Evolutionary conservation across 1,140 invertebrate species (phyloP).

Genomic region (Drosophila arizonae): DNA sequence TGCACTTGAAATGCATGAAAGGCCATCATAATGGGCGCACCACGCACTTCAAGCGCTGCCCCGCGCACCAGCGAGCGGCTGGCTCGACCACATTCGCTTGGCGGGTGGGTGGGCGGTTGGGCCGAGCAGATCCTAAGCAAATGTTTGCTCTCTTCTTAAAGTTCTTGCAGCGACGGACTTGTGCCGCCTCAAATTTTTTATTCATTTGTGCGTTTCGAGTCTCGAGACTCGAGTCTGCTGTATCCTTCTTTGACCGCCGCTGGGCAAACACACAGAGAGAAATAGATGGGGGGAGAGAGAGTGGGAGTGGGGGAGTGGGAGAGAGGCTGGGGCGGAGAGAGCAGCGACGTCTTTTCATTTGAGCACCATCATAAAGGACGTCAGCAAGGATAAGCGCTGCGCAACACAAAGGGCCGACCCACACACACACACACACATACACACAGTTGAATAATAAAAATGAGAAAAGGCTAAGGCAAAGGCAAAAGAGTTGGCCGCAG

Average conservation of each 20-base stretch:
- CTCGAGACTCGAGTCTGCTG: slow-evolving; percentile 12
- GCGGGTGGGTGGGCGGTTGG: neutral
- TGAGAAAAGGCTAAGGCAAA: slow-evolving; percentile 22
- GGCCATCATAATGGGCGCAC: slow-evolving; percentile 43
- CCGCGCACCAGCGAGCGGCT: neutral
- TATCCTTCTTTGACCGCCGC: slow-evolving; percentile 70
- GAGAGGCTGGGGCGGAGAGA: too few relatives aligned
- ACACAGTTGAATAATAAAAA: slow-evolving; percentile 1
- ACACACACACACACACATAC: slow-evolving; percentile 15
- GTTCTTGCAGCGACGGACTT: neutral
- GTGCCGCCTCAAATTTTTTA: slow-evolving; percentile 31
- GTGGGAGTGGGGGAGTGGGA: too few relatives aligned
- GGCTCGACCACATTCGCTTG: too few relatives aligned
- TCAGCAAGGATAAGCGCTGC: slow-evolving; percentile 60
- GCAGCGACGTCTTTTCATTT: slow-evolving; percentile 4
- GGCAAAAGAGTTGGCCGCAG: slow-evolving; percentile 22
- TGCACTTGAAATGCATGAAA: slow-evolving; percentile 71
- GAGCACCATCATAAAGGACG: slow-evolving; percentile 34
- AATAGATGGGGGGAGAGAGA: too few relatives aligned
- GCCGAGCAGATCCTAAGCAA: slow-evolving; percentile 55
- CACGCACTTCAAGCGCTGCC: slow-evolving; percentile 16
- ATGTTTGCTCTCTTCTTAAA: slow-evolving; percentile 47
- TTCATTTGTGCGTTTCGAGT: slow-evolving; percentile 12
- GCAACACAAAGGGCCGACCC: slow-evolving; percentile 58
- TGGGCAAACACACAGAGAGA: slow-evolving; percentile 52